A percentile compares a stretch with the other conserved stretches of the same genome.
Evolutionary conservation across 2,888 invertebrate species (phyloP).

Genomic region (Melieria omissa): DNA sequence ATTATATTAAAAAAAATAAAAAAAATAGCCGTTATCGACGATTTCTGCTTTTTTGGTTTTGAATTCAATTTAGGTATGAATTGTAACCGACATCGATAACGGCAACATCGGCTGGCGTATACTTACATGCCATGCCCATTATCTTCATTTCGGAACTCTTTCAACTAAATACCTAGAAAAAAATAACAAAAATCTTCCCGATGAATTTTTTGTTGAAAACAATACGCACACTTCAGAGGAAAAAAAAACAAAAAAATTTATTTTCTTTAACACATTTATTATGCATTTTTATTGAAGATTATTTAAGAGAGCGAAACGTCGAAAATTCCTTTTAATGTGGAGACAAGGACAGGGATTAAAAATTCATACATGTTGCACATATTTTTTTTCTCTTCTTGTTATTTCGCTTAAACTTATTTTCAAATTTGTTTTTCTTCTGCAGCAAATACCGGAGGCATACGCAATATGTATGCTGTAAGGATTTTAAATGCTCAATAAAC

Average conservation of each 20-base stretch:
- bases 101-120: conserved; percentile 53
- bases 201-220: background rate
- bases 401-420: background rate
- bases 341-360: conserved; percentile 42
- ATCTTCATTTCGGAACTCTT: conserved; percentile 31
- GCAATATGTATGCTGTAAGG: too few relatives aligned
- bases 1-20: conserved; percentile 38
- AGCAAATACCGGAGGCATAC: too few relatives aligned
- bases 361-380: conserved; percentile 30
- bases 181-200: conserved; percentile 50
- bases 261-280: conserved; percentile 11
- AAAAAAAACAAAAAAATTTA: conserved; percentile 43
- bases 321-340: too few relatives aligned
- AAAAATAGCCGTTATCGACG: conserved; percentile 42
- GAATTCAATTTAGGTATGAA: background rate
- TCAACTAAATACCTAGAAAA: conserved; percentile 44
- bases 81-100: conserved; percentile 8
- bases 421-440: too few relatives aligned
- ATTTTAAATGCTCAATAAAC: too few relatives aligned
- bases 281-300: too few relatives aligned
- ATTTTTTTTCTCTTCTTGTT: conserved; percentile 25
- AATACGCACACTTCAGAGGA: conserved; percentile 41
- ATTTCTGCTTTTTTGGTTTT: conserved; percentile 25
- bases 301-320: too few relatives aligned
- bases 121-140: conserved; percentile 59